These are phyloP conservation scores for Zoanthus solanderi DNA, from an alignment of 92 coral and sea anemone genomes.

Conservation along the genomic window DNA sequence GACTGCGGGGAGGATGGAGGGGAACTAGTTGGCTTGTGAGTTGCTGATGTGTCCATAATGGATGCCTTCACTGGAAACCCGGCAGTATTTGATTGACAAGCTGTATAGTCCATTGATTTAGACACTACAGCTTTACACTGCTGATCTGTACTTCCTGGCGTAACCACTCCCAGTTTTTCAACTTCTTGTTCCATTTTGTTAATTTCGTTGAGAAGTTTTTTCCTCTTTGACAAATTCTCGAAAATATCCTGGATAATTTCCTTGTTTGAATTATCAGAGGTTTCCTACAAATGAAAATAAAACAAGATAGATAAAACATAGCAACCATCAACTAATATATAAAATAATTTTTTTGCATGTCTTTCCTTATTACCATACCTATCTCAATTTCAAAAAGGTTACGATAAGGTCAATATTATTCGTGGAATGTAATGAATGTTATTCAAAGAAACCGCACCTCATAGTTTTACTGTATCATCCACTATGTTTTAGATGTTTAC, in stretches of 20 bases:
- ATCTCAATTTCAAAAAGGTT: not conserved
- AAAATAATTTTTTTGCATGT: not conserved
- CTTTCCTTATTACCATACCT: not conserved
- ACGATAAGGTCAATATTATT: not conserved
- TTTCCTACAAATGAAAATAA: constrained; percentile 10
- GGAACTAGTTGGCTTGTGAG: not conserved
- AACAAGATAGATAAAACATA: not conserved
- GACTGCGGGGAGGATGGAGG: not conserved
- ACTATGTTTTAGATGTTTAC: not conserved
- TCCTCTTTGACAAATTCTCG: constrained; percentile 76
- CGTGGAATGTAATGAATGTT: no score
- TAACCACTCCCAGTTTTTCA: constrained; percentile 48
- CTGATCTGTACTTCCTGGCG: not conserved
- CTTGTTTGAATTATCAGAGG: constrained; percentile 45
- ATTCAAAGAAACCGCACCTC: not conserved
- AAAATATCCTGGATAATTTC: constrained; percentile 71
- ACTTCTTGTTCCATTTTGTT: constrained; percentile 76
- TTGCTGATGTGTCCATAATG: not conserved
- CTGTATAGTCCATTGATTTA: not conserved
- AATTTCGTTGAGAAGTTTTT: constrained; percentile 78
- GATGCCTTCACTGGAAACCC: not conserved
- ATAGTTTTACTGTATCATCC: not conserved
- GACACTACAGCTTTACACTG: not conserved
- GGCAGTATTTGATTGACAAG: not conserved
- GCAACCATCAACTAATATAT: not conserved